phyloP scores from a whole-genome alignment of 2,888 invertebrate species.

The Cyaniris semiargus region DNA sequence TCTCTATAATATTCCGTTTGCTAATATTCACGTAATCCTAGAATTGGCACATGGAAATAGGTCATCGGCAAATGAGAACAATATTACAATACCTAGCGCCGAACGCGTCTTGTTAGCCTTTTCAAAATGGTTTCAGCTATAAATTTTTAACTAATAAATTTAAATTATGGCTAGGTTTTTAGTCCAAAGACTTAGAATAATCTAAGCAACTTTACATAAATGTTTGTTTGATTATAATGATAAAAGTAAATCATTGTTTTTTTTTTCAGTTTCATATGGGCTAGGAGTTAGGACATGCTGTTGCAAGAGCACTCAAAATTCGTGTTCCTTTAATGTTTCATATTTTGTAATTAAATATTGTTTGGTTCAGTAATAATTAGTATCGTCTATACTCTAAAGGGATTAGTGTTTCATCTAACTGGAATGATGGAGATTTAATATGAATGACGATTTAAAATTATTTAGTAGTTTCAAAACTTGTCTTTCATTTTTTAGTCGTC shows the following conservation, averaged over 20 bases:
- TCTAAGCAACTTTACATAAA: background rate
- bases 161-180: background rate
- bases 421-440: no score
- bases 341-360: no score
- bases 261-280: background rate
- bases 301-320: no score
- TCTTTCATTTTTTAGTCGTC: no score
- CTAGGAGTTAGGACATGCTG: background rate
- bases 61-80: slow-evolving; percentile 25
- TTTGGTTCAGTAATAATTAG: no score
- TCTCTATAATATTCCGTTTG: slow-evolving; percentile 4
- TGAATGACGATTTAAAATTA: no score
- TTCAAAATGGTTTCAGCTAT: slow-evolving; percentile 4
- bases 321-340: no score
- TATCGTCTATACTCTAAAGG: no score
- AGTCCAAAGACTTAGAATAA: background rate
- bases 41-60: slow-evolving; percentile 27
- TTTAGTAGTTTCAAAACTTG: no score
- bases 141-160: background rate
- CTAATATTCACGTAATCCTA: slow-evolving; percentile 27
- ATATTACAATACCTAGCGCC: slow-evolving; percentile 3
- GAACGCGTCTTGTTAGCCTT: slow-evolving; percentile 1
- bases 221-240: background rate
- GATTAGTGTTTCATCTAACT: no score
- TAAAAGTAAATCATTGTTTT: background rate